Percentiles rank a stretch among this genome's conserved stretches.
Conservation (phyloP, 2,888 invertebrate genomes). For the Melanostoma scalare region DNA sequence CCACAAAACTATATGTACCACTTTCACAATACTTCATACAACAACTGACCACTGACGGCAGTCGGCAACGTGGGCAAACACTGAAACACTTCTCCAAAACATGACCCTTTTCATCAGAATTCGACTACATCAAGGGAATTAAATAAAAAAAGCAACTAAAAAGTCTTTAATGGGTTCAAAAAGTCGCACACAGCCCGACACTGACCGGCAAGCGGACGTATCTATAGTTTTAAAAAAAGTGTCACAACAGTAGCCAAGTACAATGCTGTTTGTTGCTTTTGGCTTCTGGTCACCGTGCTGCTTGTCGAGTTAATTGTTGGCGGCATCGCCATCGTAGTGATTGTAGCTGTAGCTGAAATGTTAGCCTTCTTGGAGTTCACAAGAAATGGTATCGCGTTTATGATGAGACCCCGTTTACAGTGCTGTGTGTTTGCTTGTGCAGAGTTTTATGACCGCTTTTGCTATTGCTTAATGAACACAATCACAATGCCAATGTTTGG, state of each 20-base stretch:
- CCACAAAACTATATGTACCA: conserved; percentile 34
- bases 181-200: conserved; percentile 57
- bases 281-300: conserved; percentile 47
- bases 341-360: conserved; percentile 21
- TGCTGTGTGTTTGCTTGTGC: conserved; percentile 37
- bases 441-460: conserved; percentile 62
- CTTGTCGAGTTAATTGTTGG: conserved; percentile 50
- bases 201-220: background rate
- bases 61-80: conserved; percentile 23
- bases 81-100: conserved; percentile 61
- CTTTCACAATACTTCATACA: conserved; percentile 32
- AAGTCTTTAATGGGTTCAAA: conserved; percentile 64
- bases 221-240: conserved; percentile 46
- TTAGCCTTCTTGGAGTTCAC: conserved; percentile 49
- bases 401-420: conserved; percentile 50
- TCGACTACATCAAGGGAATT: conserved; percentile 18
- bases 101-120: conserved; percentile 68
- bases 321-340: conserved; percentile 38
- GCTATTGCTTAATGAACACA: conserved; percentile 29
- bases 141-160: conserved; percentile 4
- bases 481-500: background rate
- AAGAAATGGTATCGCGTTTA: conserved; percentile 57
- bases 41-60: conserved; percentile 25
- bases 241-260: conserved; percentile 70
- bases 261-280: conserved; percentile 45